Evolutionary conservation across 2,888 invertebrate species (phyloP).

Genomic region (Ormyrus nitidulus): DNA sequence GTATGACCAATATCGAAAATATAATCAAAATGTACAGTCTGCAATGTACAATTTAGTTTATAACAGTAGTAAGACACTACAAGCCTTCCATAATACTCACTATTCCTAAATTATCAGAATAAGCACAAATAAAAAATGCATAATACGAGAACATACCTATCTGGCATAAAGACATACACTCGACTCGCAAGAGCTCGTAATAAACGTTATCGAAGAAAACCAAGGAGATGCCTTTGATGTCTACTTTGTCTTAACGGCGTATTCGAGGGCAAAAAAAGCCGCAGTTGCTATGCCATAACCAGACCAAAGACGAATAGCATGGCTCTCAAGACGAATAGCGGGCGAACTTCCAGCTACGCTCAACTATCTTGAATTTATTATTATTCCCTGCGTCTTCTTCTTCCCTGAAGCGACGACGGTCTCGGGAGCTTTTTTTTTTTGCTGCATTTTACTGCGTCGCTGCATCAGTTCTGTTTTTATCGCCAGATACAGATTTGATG

Average conservation of each 20-base stretch:
- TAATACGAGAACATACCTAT: slow-evolving; percentile 40
- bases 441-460: not conserved
- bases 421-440: not conserved
- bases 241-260: not conserved
- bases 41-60: too few relatives aligned
- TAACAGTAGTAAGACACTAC: too few relatives aligned
- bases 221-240: slow-evolving; percentile 36
- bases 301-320: not conserved
- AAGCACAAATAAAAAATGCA: too few relatives aligned
- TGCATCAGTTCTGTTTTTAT: not conserved
- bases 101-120: too few relatives aligned
- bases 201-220: slow-evolving; percentile 45
- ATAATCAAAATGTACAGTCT: too few relatives aligned
- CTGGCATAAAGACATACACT: slow-evolving; percentile 1
- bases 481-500: too few relatives aligned
- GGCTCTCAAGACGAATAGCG: not conserved
- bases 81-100: too few relatives aligned
- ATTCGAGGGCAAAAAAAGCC: not conserved
- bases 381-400: slow-evolving; percentile 17
- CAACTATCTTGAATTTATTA: slow-evolving; percentile 47
- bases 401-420: not conserved
- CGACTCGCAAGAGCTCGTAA: slow-evolving; percentile 3
- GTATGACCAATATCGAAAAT: too few relatives aligned
- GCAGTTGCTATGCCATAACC: not conserved
- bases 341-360: slow-evolving; percentile 34